Evolutionary conservation across 1,140 invertebrate species (phyloP).

Genomic region (Sarcophaga bullata): DNA sequence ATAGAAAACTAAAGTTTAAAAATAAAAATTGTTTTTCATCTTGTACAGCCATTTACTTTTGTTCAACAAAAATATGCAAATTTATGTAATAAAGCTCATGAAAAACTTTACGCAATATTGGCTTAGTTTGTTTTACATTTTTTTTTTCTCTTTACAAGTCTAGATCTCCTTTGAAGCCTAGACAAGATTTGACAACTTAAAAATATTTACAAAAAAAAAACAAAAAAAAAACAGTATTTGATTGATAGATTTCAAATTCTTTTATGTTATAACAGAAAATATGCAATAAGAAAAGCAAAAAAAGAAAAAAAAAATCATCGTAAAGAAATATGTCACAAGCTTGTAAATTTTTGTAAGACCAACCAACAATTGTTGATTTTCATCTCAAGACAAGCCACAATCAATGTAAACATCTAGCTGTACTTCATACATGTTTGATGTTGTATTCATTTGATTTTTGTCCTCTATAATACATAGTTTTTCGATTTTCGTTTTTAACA

Average conservation of each 20-base stretch:
- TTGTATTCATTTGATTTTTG: not conserved
- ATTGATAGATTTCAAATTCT: slow-evolving; percentile 41
- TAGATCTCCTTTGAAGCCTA: not conserved
- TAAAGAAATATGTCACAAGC: slow-evolving; percentile 30
- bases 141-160: not conserved
- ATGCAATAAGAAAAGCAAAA: not conserved
- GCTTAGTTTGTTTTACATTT: not conserved
- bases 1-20: slow-evolving; percentile 25
- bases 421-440: not conserved
- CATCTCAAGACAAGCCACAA: not conserved
- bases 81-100: slow-evolving; percentile 30
- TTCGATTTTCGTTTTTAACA: not conserved
- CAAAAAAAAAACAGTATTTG: slow-evolving; percentile 24
- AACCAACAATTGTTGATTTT: slow-evolving; percentile 37
- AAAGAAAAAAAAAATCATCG: not conserved
- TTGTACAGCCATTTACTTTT: not conserved
- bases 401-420: not conserved
- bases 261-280: not conserved
- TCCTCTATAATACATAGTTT: too few relatives aligned
- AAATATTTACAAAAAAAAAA: not conserved
- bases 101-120: slow-evolving; percentile 32
- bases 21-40: not conserved
- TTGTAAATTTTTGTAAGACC: slow-evolving; percentile 29
- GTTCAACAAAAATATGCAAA: slow-evolving; percentile 40
- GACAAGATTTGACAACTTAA: slow-evolving; percentile 14